A percentile compares a stretch with the other conserved stretches of the same genome.
Evolutionary conservation across 2,113 vertebrate species (phyloP).

Genomic region (Psettodes erumei): DNA sequence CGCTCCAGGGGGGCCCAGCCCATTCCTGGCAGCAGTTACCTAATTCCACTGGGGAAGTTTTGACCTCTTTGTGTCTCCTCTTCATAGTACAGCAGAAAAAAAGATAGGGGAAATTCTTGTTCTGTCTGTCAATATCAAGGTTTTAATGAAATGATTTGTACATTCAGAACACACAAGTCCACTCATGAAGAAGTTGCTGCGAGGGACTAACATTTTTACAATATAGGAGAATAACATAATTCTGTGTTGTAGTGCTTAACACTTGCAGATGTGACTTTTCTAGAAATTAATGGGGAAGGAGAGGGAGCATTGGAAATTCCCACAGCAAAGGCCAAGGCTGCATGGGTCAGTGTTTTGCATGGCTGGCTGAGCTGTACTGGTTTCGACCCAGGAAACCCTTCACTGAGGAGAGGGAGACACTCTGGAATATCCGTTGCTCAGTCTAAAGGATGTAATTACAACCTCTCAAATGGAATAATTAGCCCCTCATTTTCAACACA

Average conservation of each 20-base stretch:
- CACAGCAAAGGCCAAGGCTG: conserved; percentile 41
- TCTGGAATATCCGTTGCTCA: conserved; percentile 68
- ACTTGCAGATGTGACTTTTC: conserved; percentile 21
- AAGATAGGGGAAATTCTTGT: conserved; percentile 28
- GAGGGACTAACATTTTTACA: conserved; percentile 16
- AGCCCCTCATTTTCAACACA: conserved; percentile 67
- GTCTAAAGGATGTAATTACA: conserved; percentile 77
- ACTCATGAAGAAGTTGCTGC: conserved; percentile 46
- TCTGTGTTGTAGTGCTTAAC: not conserved
- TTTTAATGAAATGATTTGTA: too few relatives aligned
- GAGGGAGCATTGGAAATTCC: conserved; percentile 48
- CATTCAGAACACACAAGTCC: conserved; percentile 43
- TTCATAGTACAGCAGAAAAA: too few relatives aligned
- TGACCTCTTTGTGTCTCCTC: conserved; percentile 51
- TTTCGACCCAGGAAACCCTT: conserved; percentile 62
- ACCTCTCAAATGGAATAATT: conserved; percentile 77
- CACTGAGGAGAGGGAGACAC: conserved; percentile 53
- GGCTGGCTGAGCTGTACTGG: conserved; percentile 48
- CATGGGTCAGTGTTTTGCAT: conserved; percentile 33
- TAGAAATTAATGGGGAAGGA: too few relatives aligned
- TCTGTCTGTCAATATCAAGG: conserved; percentile 24
- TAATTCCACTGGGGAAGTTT: conserved; percentile 66
- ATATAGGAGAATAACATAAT: conserved; percentile 17
- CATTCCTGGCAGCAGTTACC: conserved; percentile 75
- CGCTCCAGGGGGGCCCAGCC: conserved; percentile 42